A percentile compares a stretch with the other conserved stretches of the same genome.
Conservation (phyloP, 1,140 invertebrate genomes). For the Meloidogyne hapla region DNA sequence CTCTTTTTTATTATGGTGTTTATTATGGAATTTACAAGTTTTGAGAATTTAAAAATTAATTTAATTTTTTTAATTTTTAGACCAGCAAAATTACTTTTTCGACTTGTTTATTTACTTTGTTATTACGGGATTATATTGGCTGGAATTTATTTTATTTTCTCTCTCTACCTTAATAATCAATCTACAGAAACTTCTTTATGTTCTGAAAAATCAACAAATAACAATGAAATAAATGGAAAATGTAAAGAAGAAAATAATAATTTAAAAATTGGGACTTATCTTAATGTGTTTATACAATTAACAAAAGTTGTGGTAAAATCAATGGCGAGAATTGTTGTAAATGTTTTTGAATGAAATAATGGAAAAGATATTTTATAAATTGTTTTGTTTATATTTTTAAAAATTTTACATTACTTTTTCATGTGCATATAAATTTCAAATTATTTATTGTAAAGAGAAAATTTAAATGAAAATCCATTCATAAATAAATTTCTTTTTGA, state of each 20-base stretch:
- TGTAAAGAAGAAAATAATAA: neutral
- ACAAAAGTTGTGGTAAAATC: conserved; percentile 1
- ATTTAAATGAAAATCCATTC: too few species aligned
- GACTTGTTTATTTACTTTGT: neutral
- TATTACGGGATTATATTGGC: conserved; percentile 25
- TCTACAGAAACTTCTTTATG: neutral
- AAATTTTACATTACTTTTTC: too few species aligned
- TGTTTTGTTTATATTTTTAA: neutral
- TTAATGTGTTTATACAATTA: conserved; percentile 10
- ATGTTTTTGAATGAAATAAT: conserved; percentile 18
- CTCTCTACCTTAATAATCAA: neutral
- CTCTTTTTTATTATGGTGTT: conserved; percentile 19
- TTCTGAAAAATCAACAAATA: neutral
- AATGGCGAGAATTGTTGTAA: conserved; percentile 13
- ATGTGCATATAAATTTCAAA: too few species aligned
- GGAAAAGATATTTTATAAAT: neutral
- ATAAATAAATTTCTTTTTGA: too few species aligned
- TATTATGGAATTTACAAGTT: neutral
- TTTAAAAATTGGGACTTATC: neutral
- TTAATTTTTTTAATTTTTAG: neutral
- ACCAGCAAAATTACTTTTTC: conserved; percentile 1
- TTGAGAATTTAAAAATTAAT: neutral
- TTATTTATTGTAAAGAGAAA: too few species aligned
- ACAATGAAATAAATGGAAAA: neutral
- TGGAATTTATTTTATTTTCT: conserved; percentile 19